Evolutionary conservation across 2,888 invertebrate species (phyloP).

Genomic region (Diarsia rubi): DNA sequence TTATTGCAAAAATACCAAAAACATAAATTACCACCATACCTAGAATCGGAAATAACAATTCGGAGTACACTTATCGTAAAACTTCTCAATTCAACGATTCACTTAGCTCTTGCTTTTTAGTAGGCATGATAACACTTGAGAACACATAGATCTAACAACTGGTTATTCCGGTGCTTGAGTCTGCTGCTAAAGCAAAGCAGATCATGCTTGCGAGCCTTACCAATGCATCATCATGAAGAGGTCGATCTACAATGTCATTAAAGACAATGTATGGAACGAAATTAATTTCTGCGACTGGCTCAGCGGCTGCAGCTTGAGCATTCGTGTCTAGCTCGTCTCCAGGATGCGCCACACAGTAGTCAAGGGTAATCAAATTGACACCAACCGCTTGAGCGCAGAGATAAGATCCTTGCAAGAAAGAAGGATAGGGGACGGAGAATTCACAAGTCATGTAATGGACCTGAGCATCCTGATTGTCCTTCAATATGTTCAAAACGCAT

Average conservation of each 20-base stretch:
- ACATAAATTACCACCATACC: slow-evolving; percentile 54
- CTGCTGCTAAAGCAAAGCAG: slow-evolving; percentile 81
- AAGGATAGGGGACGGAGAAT: slow-evolving; percentile 74
- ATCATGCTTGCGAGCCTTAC: slow-evolving; percentile 73
- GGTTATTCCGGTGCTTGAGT: slow-evolving; percentile 75
- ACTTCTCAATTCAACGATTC: slow-evolving; percentile 72
- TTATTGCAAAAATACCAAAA: slow-evolving; percentile 53
- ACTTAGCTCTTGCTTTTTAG: slow-evolving; percentile 37
- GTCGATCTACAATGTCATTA: slow-evolving; percentile 73
- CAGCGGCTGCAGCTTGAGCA: slow-evolving; percentile 74
- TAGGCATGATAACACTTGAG: slow-evolving; percentile 21
- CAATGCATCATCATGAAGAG: slow-evolving; percentile 69
- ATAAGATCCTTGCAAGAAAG: slow-evolving; percentile 74
- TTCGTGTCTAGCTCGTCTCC: slow-evolving; percentile 76
- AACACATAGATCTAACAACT: slow-evolving; percentile 69
- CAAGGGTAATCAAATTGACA: slow-evolving; percentile 75
- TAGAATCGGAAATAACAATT: slow-evolving; percentile 58
- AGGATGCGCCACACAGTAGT: slow-evolving; percentile 77
- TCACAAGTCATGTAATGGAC: slow-evolving; percentile 85
- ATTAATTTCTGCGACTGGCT: slow-evolving; percentile 70
- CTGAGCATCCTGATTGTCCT: slow-evolving; percentile 78
- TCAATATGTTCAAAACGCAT: slow-evolving; percentile 79
- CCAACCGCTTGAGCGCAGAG: slow-evolving; percentile 78
- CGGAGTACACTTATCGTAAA: slow-evolving; percentile 73
- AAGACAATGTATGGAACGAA: slow-evolving; percentile 82